A percentile compares a stretch with the other conserved stretches of the same genome.
phyloP scores from a whole-genome alignment of 2,888 invertebrate genomes.

The Cephus pygmeus region DNA sequence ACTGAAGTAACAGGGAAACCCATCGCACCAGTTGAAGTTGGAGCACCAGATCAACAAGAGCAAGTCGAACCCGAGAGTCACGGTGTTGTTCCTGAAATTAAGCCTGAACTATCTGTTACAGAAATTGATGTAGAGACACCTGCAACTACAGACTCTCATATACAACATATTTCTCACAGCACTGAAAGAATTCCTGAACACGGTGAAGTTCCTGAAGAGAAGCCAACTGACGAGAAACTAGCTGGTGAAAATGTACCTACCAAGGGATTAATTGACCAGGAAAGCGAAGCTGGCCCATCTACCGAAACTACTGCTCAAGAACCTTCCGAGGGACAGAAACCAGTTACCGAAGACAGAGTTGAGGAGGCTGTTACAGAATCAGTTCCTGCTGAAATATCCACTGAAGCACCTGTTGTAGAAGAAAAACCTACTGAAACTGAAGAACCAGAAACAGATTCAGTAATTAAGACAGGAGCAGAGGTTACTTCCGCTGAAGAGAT shows the following conservation, averaged over 20 bases:
- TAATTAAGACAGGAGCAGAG: constrained; percentile 10
- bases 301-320: not conserved
- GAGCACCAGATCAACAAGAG: constrained; percentile 18
- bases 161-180: constrained; percentile 3
- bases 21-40: not conserved
- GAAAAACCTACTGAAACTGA: constrained; percentile 26
- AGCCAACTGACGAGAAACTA: constrained; percentile 11
- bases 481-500: constrained; percentile 15
- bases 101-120: constrained; percentile 10
- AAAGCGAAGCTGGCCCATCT: constrained; percentile 23
- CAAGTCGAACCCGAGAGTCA: constrained; percentile 9
- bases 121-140: constrained; percentile 16
- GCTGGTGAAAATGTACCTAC: constrained; percentile 26
- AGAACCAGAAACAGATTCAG: not conserved
- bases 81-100: constrained; percentile 13
- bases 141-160: constrained; percentile 17
- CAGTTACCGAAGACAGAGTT: not conserved
- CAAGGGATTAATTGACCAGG: constrained; percentile 20
- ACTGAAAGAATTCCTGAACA: not conserved
- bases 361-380: constrained; percentile 11
- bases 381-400: constrained; percentile 28
- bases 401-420: constrained; percentile 22
- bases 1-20: not conserved
- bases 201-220: constrained; percentile 13
- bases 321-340: constrained; percentile 20